A percentile compares a stretch with the other conserved stretches of the same genome.
Evolutionary conservation across 2,113 vertebrate species (phyloP).

Genomic region (Bolborhynchus lineola): DNA sequence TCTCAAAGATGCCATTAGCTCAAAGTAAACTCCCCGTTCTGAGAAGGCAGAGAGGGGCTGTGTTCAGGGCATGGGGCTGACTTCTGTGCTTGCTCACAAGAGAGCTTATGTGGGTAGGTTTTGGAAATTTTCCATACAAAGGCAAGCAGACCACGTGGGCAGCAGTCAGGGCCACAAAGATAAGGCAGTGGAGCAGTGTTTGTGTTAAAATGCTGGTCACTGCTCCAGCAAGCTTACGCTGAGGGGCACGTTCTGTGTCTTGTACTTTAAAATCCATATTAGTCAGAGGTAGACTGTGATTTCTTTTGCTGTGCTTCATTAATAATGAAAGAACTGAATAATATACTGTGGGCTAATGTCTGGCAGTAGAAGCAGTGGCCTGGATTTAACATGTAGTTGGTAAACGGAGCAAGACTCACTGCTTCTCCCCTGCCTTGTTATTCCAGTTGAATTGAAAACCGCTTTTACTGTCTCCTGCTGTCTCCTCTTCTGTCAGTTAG

Average conservation of each 20-base stretch:
- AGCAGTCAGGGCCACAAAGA: background rate
- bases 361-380: background rate
- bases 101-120: background rate
- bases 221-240: background rate
- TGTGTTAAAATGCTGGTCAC: background rate
- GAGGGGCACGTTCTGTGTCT: background rate
- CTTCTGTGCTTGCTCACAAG: background rate
- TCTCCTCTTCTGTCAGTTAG: background rate
- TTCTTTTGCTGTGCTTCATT: constrained; percentile 13
- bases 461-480: background rate
- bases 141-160: background rate
- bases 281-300: background rate
- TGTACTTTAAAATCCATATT: background rate
- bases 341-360: background rate
- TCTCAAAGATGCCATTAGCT: background rate
- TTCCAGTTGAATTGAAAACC: constrained; percentile 3
- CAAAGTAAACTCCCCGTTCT: background rate
- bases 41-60: background rate
- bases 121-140: background rate
- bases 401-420: background rate
- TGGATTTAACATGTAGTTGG: background rate
- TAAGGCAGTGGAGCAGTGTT: background rate
- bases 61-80: background rate
- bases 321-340: constrained; percentile 43
- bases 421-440: background rate